Evolutionary conservation across 2,888 invertebrate genomes (phyloP).

Genomic region (Prosopocoilus inquinatus): DNA sequence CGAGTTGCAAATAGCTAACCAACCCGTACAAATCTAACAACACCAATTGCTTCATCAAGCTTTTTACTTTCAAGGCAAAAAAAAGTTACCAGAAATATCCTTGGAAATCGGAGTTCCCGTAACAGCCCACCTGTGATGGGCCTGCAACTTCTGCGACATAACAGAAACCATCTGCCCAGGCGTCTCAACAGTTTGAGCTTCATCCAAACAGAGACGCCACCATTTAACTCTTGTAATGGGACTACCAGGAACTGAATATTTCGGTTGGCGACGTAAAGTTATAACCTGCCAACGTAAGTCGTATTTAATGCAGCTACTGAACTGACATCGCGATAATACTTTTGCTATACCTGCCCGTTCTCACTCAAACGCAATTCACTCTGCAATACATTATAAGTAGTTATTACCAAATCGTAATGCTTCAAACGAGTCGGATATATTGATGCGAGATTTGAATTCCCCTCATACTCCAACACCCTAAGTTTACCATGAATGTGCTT

Average conservation of each 20-base stretch:
- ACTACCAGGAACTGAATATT: conserved; percentile 62
- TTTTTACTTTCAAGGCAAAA: not conserved
- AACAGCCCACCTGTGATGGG: conserved; percentile 69
- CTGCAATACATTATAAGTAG: conserved; percentile 65
- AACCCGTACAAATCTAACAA: conserved; percentile 54
- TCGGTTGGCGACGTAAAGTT: conserved; percentile 57
- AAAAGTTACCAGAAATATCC: conserved; percentile 39
- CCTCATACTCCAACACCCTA: conserved; percentile 57
- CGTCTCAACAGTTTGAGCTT: conserved; percentile 77
- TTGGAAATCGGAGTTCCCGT: conserved; percentile 64
- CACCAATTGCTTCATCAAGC: too few relatives aligned
- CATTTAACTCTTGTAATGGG: conserved; percentile 69
- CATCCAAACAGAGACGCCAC: conserved; percentile 78
- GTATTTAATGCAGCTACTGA: not conserved
- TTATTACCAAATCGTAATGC: conserved; percentile 68
- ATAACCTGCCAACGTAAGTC: conserved; percentile 10
- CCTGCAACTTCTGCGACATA: conserved; percentile 60
- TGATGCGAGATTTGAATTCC: conserved; percentile 50
- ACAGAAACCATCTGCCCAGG: conserved; percentile 57
- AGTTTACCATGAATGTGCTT: conserved; percentile 58
- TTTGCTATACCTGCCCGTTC: conserved; percentile 45
- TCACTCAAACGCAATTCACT: conserved; percentile 62
- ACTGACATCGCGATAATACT: not conserved
- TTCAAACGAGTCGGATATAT: conserved; percentile 63
- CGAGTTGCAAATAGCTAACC: conserved; percentile 59